Base-by-base conservation (phyloP, 2,888 invertebrate genomes). In the Cheilosia scutellata region DNA sequence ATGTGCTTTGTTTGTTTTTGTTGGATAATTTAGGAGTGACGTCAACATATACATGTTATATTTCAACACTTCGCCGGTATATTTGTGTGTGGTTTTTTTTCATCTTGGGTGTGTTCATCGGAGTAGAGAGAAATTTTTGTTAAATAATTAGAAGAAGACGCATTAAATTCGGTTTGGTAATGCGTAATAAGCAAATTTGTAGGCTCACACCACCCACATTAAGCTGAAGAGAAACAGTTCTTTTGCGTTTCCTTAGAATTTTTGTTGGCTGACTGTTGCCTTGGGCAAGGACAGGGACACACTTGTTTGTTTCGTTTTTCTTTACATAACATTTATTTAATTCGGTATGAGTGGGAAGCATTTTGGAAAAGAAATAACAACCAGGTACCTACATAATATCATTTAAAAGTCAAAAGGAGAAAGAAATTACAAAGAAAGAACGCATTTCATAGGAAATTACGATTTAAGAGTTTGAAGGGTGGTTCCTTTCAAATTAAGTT, bases 1-100 rank as follows among this genome's bases (percentile, higher is more conserved):
- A 65, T 47, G 31, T 31, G 11, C 66, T 53, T 6, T 62, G n/a
- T 49, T 49, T 4, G 29, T 29, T 55, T 57, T 37, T 53, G 55
- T 79, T 68, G 63, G 44, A 40, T 70, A 44, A 74, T 83, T 84
- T 75, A n/a, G 11, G 29, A 75, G 74, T 84, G 84, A 84, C 84
- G 84, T 84, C 84, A 84, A 60, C 70, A 20, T 2, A 20, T 49
- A 25, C 0, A 16, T n/a, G 60, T 37, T 11, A 11, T 29, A 44
- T 20, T 27, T 51, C n/a, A 25, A 25, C 51, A 51, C 11, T 60
- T 66, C 29, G 44, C 58, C 83, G 74, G 79, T 71, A n/a, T 72
- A 53, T 68, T 70, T 63, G 57, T 58, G 51, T 62, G 58, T 29
- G 27, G 27, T 20, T 40, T 58, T 25, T 20, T 13, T 44, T 13